Evolutionary conservation across 2,888 invertebrate species (phyloP).

Genomic region (Digitonthophagus gazella): DNA sequence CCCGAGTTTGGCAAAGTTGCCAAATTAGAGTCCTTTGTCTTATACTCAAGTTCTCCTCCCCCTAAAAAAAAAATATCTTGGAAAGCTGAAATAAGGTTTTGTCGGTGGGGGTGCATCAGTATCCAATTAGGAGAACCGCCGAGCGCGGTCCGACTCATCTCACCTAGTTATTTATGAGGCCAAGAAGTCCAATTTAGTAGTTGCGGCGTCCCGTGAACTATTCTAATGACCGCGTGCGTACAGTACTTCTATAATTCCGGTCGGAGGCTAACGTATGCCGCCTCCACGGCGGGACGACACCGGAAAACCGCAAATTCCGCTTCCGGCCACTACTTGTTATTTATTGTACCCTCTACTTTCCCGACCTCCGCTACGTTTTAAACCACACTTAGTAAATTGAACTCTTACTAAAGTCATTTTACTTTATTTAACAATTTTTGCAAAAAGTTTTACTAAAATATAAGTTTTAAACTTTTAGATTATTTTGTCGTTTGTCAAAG

Average conservation of each 20-base stretch:
- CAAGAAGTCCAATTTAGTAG: not conserved
- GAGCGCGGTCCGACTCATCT: not conserved
- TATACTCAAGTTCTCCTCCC: not conserved
- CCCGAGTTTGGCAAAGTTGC: not conserved
- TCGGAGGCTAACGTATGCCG: not conserved
- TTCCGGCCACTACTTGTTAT: not conserved
- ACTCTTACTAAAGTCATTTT: not conserved
- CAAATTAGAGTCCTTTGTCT: not conserved
- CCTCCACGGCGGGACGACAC: not conserved
- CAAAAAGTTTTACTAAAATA: no score
- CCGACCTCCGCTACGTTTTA: not conserved
- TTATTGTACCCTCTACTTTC: not conserved
- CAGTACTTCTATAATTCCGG: not conserved
- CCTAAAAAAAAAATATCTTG: not conserved
- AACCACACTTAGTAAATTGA: not conserved
- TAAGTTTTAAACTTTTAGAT: no score
- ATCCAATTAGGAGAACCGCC: not conserved
- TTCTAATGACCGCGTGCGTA: not conserved
- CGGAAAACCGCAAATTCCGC: not conserved
- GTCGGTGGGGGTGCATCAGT: not conserved
- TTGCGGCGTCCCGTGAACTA: not conserved
- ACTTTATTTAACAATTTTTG: no score
- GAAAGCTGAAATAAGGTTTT: not conserved
- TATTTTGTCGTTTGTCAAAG: no score
- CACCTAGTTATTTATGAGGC: not conserved